Conservation (phyloP, 2,888 invertebrate genomes). For the Lucinisca nassula region DNA sequence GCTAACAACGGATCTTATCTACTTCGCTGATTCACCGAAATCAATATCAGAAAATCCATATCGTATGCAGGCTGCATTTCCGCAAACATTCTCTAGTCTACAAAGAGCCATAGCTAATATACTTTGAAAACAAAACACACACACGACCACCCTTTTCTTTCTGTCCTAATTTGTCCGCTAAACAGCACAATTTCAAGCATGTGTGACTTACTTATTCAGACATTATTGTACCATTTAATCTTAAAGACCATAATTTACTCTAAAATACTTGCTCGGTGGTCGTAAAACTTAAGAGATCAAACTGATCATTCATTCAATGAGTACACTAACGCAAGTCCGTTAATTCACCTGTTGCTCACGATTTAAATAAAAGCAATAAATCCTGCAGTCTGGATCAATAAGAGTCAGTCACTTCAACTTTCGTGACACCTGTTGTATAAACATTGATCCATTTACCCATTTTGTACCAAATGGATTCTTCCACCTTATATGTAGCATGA, state of each 20-base stretch:
- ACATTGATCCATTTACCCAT: background rate
- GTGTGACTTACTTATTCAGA: background rate
- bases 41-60: background rate
- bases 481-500: too few species aligned
- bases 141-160: too few species aligned
- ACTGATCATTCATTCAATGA: background rate
- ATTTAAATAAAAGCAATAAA: background rate
- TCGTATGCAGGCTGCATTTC: too few species aligned
- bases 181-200: background rate
- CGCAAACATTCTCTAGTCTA: too few species aligned
- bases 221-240: background rate
- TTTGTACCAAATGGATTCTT: too few species aligned
- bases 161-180: too few species aligned
- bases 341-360: background rate
- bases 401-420: background rate
- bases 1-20: too few species aligned
- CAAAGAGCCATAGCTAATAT: too few species aligned
- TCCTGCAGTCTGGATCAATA: background rate
- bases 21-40: too few species aligned
- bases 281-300: background rate
- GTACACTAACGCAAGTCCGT: background rate
- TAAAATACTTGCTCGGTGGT: too few species aligned
- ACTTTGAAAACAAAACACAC: too few species aligned
- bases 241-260: background rate
- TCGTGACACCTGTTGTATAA: background rate